These are phyloP conservation scores for Megalops cyprinoides DNA, from an alignment of 2,797 vertebrate species.

Conservation along the genomic window DNA sequence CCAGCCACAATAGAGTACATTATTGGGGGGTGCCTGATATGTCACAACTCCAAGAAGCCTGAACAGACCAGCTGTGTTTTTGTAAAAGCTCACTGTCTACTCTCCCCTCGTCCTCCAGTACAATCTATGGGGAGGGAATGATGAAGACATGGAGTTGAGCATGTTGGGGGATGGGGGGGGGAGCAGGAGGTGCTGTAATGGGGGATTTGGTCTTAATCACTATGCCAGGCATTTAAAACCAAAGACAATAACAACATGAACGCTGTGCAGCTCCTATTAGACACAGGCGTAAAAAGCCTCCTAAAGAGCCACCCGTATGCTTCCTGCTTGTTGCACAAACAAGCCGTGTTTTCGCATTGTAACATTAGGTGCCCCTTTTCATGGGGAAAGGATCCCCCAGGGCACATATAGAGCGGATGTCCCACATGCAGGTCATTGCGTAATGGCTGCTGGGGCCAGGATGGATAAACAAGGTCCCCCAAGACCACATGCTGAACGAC, in stretches of 20 bases:
- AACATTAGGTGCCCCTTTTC: conserved; percentile 99
- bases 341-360: conserved; percentile 92
- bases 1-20: conserved; percentile 65
- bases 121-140: conserved; percentile 75
- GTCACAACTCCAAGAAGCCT: conserved; percentile 87
- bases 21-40: conserved; percentile 78
- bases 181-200: too few relatives aligned
- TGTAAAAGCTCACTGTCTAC: conserved; percentile 92
- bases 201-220: conserved; percentile 89
- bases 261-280: conserved; percentile 90
- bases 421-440: conserved; percentile 91
- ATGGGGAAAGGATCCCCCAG: conserved; percentile 93
- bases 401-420: conserved; percentile 96
- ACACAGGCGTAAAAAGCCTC: conserved; percentile 82
- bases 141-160: conserved; percentile 59
- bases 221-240: conserved; percentile 92
- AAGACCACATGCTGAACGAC: conserved; percentile 88
- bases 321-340: conserved; percentile 96
- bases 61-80: conserved; percentile 91
- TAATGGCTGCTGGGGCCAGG: conserved; percentile 81
- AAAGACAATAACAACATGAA: conserved; percentile 94
- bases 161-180: conserved; percentile 44
- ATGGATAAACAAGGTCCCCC: conserved; percentile 87
- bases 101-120: conserved; percentile 84
- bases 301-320: conserved; percentile 82